A percentile compares a stretch with the other conserved stretches of the same genome.
Conservation (phyloP, 2,797 vertebrate species). For the Meda fulgida region DNA sequence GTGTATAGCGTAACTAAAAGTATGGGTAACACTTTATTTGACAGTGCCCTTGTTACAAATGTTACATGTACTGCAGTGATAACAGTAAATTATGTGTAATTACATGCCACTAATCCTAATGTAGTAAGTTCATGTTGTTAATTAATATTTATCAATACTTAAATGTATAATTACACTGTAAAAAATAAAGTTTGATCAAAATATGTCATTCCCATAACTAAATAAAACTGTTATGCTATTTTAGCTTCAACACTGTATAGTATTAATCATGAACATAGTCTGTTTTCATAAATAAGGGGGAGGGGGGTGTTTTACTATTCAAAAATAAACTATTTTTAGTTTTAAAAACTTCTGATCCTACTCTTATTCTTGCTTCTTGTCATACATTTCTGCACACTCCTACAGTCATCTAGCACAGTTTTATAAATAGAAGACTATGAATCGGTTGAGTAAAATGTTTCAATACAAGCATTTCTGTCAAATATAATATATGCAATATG, state of each 20-base stretch:
- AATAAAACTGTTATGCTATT: neutral
- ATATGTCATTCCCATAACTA: neutral
- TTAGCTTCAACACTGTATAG: neutral
- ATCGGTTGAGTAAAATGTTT: neutral
- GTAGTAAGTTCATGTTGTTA: neutral
- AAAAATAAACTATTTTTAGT: no score
- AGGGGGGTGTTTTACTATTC: no score
- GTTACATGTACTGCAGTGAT: neutral
- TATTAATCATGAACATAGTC: neutral
- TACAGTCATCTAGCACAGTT: neutral
- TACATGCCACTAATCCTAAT: neutral
- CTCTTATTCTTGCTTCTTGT: neutral
- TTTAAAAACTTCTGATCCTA: neutral
- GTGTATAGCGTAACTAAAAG: neutral
- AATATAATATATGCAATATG: neutral
- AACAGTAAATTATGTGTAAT: neutral
- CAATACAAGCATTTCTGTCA: neutral
- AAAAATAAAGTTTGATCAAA: neutral
- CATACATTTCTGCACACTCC: neutral
- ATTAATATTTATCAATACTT: neutral
- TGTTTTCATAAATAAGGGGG: no score
- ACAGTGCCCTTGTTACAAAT: neutral
- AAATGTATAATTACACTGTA: neutral
- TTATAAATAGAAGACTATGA: neutral
- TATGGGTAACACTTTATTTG: neutral